phyloP scores from a whole-genome alignment of 2,113 vertebrate genomes.

The Sturnus vulgaris region DNA sequence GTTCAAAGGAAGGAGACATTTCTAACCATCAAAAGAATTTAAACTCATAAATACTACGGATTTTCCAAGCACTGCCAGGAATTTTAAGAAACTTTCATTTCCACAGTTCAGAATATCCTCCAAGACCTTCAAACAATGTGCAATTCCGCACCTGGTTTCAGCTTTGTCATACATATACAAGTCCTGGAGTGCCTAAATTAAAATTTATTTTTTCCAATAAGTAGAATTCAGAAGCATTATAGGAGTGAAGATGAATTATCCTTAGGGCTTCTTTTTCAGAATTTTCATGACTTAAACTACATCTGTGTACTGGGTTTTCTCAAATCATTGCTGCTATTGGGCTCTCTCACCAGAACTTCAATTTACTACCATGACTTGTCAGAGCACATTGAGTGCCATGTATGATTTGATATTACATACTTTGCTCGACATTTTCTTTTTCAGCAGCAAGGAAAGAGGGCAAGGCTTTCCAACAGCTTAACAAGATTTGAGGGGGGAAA shows the following conservation, averaged over 20 bases:
- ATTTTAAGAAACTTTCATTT: neutral
- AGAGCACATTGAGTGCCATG: neutral
- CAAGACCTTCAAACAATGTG: neutral
- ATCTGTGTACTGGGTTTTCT: neutral
- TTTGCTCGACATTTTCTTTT: neutral
- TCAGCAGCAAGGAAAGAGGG: neutral
- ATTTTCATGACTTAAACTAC: neutral
- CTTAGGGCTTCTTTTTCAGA: neutral
- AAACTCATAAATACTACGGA: conserved; percentile 6
- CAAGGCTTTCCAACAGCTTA: neutral
- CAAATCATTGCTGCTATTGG: neutral
- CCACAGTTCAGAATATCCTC: neutral
- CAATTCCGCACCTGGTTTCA: neutral
- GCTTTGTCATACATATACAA: neutral
- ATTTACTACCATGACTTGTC: neutral
- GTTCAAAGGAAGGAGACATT: conserved; percentile 20
- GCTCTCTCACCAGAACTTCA: neutral
- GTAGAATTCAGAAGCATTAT: neutral
- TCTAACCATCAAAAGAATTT: conserved; percentile 35
- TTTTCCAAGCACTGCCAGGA: neutral
- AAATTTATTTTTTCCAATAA: conserved; percentile 17
- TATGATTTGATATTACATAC: neutral
- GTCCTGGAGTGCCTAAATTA: neutral
- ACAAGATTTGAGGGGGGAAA: neutral
- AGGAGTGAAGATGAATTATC: neutral